These are phyloP conservation scores for Clarias pachynema DNA, from an alignment of 2,797 vertebrate genomes.

Conservation along the genomic window DNA sequence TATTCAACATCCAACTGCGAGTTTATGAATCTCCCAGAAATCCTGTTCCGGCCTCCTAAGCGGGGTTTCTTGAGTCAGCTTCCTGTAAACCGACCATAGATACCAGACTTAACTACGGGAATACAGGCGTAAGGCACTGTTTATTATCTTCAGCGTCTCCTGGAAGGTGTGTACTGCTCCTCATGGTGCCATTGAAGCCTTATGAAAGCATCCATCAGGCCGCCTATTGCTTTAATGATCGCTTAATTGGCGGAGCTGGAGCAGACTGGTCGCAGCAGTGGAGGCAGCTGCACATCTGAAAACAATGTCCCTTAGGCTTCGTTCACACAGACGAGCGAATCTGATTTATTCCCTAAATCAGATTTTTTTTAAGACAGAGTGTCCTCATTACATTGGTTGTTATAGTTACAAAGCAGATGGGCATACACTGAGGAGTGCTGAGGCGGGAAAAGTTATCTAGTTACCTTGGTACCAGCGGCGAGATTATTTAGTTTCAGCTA, in stretches of 20 bases:
- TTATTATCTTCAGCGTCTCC: conserved; percentile 1
- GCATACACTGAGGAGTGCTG: background rate
- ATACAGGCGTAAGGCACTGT: background rate
- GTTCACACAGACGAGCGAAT: conserved; percentile 1
- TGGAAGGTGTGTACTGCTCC: conserved; percentile 19
- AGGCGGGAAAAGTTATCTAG: conserved; percentile 3
- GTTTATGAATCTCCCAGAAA: conserved; percentile 44
- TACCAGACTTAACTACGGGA: background rate
- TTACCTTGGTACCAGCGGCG: background rate
- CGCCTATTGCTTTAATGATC: conserved; percentile 47
- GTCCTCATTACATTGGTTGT: conserved; percentile 26
- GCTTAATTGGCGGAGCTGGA: conserved; percentile 46
- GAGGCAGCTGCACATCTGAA: conserved; percentile 14
- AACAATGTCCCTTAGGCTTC: conserved; percentile 28
- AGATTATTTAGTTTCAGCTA: background rate
- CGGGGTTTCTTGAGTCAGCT: background rate
- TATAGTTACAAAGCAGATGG: conserved; percentile 25
- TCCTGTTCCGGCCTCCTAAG: conserved; percentile 11
- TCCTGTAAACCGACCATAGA: background rate
- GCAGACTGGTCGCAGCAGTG: conserved; percentile 34
- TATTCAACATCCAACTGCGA: conserved; percentile 18
- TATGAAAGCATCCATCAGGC: conserved; percentile 40
- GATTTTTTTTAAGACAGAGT: conserved; percentile 8
- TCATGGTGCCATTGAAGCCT: conserved; percentile 18
- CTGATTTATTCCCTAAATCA: conserved; percentile 31